Evolutionary conservation across 2,888 invertebrate species (phyloP), one percentile per base, ranked within the genome.

Genomic region (Lepidocyrtoides sp.): DNA sequence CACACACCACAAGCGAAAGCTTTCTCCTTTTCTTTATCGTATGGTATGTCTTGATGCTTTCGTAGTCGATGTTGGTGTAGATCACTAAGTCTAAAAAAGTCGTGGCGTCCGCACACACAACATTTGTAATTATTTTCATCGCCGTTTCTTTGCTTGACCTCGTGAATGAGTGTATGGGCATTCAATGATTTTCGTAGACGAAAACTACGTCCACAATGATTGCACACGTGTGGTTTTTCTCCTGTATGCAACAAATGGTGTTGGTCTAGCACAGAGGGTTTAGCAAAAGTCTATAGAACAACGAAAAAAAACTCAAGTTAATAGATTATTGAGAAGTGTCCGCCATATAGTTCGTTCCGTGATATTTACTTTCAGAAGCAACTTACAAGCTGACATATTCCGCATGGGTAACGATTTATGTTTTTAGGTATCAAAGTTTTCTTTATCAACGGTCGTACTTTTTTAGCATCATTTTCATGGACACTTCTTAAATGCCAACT

Each of bases 1-100:
- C 89, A 89, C 29, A 89, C 82, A 3, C 89, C 89, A 83, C 89
- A 91, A 12, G 69, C 91, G 48, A 81, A 91, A 17, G 85, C 69
- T 29, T 54, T 86, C 3, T 79, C 83, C n/a, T 29, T 26, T 23
- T 85, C 63, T 23, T 26, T 7, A 20, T 82, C 72, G 26, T 41
- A 63, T 26, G 72, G 81, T n/a, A 81, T 29, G 32, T 85, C 32
- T 4, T 29, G 23, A 17, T 90, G 84, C 8, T 17, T n/a, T 0
- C 3, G n/a, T 12, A 66, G 5, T 12, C 86, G 79, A 60, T 91
- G 91, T 0, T 26, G 41, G 0, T 17, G 10, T n/a, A 91, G 20
- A 0, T 81, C 85, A 0, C 14, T 69, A 0, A 14, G 1, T 23
- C 12, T 41, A 2, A 17, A 0, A 20, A 82, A 82, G 20, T 79